Base-by-base conservation (phyloP, 2,888 invertebrate species). In the Agrilus cyanescens region DNA sequence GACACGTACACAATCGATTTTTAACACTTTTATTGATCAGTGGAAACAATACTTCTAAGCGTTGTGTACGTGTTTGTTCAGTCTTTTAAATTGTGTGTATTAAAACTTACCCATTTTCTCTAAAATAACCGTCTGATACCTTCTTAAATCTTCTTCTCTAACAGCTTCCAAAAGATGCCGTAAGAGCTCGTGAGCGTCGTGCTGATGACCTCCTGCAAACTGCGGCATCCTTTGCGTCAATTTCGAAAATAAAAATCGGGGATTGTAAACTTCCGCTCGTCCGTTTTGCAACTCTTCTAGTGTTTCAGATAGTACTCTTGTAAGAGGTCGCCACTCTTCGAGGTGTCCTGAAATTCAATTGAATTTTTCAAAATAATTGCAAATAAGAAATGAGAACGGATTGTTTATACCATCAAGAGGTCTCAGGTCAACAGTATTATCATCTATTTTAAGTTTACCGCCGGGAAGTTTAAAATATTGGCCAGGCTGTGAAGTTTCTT, bases 101-200 rank as follows among this genome's bases (percentile, higher is more conserved):
- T 72, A 5, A 18, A 14, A 34, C 47, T 49, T 47, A 46, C 85
- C 85, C 45, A 87, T 74, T 57, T 80, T 76, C 53, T 78, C 76
- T 41, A 94, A 70, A 56, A 94, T 90, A 38, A 87, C 80, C 3
- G 75, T 68, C 63, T 90, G 85, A 59, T 89, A 89, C 47, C 93
- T 79, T 65, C 88, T 75, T 4, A 80, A 70, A 55, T 82, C 82
- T 58, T 82, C 82, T 6, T 79, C 78, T 50, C 80, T 78, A 50
- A 95, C 85, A 50, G 83, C 84, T 65, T 97, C 95, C 39, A 97
- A 69, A 37, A 97, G 68, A 67, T 90, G 89, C 41, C 96, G 71
- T 13, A 98, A 72, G 42, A 97, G 69, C 65, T 98, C 97, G 58
- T 98, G 97, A 0, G 96, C 82, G 63, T 98, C 97, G 59, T 98